Evolutionary conservation across 2,113 vertebrate species (phyloP).

Genomic region (Cinclus cinclus): DNA sequence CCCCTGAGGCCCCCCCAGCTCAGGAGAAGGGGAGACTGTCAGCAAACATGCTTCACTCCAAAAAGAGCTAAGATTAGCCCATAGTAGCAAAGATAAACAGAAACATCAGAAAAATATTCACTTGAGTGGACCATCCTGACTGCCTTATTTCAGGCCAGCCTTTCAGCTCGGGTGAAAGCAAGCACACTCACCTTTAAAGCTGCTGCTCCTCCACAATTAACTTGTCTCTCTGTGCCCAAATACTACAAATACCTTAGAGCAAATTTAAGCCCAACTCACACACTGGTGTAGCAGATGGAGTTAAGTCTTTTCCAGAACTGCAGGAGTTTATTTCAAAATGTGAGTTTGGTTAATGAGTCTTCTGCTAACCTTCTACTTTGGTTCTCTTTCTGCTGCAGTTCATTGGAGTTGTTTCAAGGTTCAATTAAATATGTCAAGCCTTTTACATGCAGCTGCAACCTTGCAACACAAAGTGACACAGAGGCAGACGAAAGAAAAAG

Average conservation of each 20-base stretch:
- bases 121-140: not conserved
- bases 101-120: not conserved
- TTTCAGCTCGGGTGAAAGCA: not conserved
- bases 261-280: not conserved
- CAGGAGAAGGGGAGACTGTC: not conserved
- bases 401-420: not conserved
- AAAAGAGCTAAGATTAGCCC: not conserved
- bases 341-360: not conserved
- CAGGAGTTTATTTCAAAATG: not conserved
- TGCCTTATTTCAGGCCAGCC: not conserved
- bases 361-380: not conserved
- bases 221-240: not conserved
- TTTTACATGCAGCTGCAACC: not conserved
- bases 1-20: not conserved
- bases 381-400: not conserved
- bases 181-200: not conserved
- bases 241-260: not conserved
- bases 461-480: not conserved
- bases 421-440: not conserved
- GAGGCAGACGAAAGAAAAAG: constrained; percentile 46
- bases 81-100: not conserved
- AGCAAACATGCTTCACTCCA: not conserved
- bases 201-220: not conserved
- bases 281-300: not conserved
- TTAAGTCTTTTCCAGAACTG: not conserved